Evolutionary conservation across 2,797 vertebrate species (phyloP).

Genomic region (Cottoperca gobio): DNA sequence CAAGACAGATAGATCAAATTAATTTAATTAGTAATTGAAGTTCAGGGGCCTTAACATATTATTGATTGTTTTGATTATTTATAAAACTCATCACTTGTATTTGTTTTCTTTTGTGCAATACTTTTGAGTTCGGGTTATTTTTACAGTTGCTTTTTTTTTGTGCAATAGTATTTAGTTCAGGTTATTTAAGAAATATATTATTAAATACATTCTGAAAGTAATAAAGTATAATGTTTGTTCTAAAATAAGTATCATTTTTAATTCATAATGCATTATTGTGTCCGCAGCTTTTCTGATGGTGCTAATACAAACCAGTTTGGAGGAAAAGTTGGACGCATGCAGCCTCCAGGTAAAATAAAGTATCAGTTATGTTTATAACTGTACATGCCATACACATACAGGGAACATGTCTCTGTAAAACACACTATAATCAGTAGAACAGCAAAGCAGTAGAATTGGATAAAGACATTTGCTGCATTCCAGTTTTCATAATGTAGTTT

Average conservation of each 20-base stretch:
- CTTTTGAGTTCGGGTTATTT: background rate
- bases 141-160: background rate
- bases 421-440: no score
- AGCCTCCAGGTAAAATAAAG: conserved; percentile 58
- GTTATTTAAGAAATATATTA: background rate
- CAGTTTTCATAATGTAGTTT: conserved; percentile 47
- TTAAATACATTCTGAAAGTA: background rate
- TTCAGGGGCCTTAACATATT: background rate
- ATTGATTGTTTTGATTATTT: background rate
- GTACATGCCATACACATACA: conserved; percentile 62
- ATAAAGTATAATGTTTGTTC: background rate
- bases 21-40: background rate
- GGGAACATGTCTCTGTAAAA: conserved; percentile 36
- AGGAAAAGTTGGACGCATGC: conserved; percentile 67
- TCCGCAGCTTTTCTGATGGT: no score
- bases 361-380: conserved; percentile 46
- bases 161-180: background rate
- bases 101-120: background rate
- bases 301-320: background rate
- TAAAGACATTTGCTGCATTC: conserved; percentile 61
- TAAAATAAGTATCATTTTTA: background rate
- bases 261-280: background rate
- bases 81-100: background rate
- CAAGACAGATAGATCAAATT: no score
- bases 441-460: conserved; percentile 27